A percentile compares a stretch with the other conserved stretches of the same genome.
Conservation (phyloP, 2,113 vertebrate species). For the Mormoops blainvillei region DNA sequence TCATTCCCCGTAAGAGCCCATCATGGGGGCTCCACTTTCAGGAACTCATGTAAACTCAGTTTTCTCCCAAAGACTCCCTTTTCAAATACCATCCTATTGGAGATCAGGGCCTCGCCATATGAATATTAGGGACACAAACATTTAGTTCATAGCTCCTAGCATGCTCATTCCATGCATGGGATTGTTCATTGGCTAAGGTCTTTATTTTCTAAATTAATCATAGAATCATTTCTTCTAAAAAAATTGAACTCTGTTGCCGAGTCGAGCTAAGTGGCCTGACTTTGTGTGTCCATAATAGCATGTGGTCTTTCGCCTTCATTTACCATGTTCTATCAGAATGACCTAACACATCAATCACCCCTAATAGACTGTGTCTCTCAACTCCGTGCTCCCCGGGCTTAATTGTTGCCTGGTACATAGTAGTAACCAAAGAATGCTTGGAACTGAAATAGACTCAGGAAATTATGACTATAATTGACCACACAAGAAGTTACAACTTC, state of each 20-base stretch:
- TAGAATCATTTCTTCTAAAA: not conserved
- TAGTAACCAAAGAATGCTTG: not conserved
- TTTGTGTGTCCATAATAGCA: not conserved
- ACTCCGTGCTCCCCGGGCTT: not conserved
- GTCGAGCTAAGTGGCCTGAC: not conserved
- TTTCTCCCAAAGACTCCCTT: not conserved
- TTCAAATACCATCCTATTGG: not conserved
- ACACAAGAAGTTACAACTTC: not conserved
- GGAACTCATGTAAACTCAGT: not conserved
- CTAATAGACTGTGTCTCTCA: not conserved
- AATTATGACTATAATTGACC: not conserved
- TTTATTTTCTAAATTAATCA: not conserved
- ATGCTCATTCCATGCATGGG: not conserved
- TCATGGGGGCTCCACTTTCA: not conserved
- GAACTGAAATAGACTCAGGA: not conserved
- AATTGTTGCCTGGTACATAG: not conserved
- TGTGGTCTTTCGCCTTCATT: not conserved
- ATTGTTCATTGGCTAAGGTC: not conserved
- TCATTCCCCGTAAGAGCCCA: not conserved
- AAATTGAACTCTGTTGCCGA: not conserved
- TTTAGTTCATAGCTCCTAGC: not conserved
- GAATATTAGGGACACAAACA: not conserved
- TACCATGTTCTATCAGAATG: not conserved
- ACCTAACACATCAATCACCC: not conserved
- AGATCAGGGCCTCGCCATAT: not conserved